phyloP scores from a whole-genome alignment of 2,888 invertebrate genomes.

The Cantharis rufa region DNA sequence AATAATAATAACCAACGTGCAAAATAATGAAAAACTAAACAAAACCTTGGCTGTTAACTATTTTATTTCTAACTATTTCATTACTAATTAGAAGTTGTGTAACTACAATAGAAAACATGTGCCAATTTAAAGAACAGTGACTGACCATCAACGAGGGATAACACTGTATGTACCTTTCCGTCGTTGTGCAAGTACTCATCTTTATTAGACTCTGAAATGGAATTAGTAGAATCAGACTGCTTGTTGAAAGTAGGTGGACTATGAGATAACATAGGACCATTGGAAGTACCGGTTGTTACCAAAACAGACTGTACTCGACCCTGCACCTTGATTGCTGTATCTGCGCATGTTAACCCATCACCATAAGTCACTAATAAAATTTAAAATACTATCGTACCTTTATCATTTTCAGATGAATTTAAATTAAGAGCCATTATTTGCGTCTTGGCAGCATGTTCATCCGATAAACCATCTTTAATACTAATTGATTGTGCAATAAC shows the following conservation, averaged over 20 bases:
- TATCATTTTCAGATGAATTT: constrained; percentile 40
- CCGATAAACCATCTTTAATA: constrained; percentile 29
- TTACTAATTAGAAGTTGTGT: constrained; percentile 6
- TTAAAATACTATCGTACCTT: constrained; percentile 39
- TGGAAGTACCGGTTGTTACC: constrained; percentile 53
- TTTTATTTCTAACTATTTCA: not conserved
- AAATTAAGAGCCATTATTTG: constrained; percentile 44
- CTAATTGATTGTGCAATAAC: constrained; percentile 49
- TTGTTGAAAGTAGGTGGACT: constrained; percentile 51
- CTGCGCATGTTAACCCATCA: constrained; percentile 21
- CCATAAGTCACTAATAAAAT: constrained; percentile 12
- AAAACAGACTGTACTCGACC: constrained; percentile 53
- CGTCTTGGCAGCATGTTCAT: constrained; percentile 16
- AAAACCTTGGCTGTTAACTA: not conserved
- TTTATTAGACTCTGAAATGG: constrained; percentile 44
- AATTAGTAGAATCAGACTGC: constrained; percentile 43
- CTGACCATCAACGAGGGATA: constrained; percentile 28
- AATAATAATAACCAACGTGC: not conserved
- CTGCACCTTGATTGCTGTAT: constrained; percentile 39
- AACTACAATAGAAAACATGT: constrained; percentile 24
- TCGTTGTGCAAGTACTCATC: constrained; percentile 51
- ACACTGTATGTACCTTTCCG: constrained; percentile 47
- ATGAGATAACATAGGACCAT: constrained; percentile 55
- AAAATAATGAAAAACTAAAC: not conserved
- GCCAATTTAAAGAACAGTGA: constrained; percentile 25